A percentile compares a stretch with the other conserved stretches of the same genome.
phyloP scores from a whole-genome alignment of 2,113 vertebrate species.

The Crotalus helleri region DNA sequence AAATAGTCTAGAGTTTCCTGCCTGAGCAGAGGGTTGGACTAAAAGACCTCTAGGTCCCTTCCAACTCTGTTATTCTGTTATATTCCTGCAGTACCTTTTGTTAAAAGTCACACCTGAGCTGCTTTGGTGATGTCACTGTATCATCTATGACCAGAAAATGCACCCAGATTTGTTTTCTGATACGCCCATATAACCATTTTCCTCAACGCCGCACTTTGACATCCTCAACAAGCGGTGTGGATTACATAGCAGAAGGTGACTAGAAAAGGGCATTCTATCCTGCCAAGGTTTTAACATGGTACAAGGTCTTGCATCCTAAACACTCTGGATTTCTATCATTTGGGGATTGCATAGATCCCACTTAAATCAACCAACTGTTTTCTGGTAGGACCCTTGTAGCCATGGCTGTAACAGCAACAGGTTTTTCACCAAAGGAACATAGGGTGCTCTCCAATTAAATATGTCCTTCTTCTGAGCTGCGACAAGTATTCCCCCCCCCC shows the following conservation, averaged over 20 bases:
- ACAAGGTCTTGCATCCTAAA: not conserved
- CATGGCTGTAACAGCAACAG: slow-evolving; percentile 51
- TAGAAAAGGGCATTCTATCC: not conserved
- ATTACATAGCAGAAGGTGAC: not conserved
- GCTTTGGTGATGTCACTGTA: not conserved
- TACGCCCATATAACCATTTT: not conserved
- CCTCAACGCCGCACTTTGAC: not conserved
- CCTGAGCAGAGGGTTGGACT: too few species aligned
- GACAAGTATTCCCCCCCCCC: slow-evolving; percentile 44
- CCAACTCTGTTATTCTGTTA: too few species aligned
- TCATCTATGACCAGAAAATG: not conserved
- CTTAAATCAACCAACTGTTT: not conserved
- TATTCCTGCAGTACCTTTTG: too few species aligned
- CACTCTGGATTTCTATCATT: not conserved
- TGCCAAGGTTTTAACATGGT: not conserved
- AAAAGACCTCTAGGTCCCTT: too few species aligned
- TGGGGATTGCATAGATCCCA: not conserved
- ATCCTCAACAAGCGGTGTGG: not conserved
- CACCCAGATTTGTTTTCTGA: not conserved
- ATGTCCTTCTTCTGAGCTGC: slow-evolving; percentile 57
- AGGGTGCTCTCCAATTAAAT: slow-evolving; percentile 61
- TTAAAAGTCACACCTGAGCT: not conserved
- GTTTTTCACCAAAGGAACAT: slow-evolving; percentile 55
- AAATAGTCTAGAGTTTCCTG: too few species aligned
- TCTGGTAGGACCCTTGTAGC: not conserved